These are phyloP conservation scores for Yasuhikotakia modesta DNA, from an alignment of 2,797 vertebrate genomes.

Conservation along the genomic window DNA sequence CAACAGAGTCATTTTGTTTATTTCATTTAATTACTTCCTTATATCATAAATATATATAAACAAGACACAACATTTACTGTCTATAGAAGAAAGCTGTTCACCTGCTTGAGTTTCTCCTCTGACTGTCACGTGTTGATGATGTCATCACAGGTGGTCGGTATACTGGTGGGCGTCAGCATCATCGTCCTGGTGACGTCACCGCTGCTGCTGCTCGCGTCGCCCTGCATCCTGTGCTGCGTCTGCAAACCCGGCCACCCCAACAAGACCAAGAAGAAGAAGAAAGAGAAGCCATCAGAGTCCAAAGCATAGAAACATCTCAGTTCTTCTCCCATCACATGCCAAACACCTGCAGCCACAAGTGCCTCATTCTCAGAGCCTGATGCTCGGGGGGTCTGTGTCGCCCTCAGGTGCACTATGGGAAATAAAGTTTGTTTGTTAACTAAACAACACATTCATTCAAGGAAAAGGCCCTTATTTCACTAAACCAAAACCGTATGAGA, in stretches of 20 bases:
- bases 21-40: too few relatives aligned
- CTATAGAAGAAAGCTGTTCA: slow-evolving; percentile 19
- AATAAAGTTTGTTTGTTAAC: slow-evolving; percentile 52
- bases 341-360: slow-evolving; percentile 80
- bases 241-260: slow-evolving; percentile 89
- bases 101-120: neutral
- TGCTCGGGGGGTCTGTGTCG: slow-evolving; percentile 70
- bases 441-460: slow-evolving; percentile 31
- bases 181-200: slow-evolving; percentile 93
- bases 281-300: slow-evolving; percentile 69
- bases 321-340: slow-evolving; percentile 65
- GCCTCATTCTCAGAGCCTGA: slow-evolving; percentile 86
- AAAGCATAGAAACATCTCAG: slow-evolving; percentile 52
- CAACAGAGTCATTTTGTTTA: too few relatives aligned
- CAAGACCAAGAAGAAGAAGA: slow-evolving; percentile 75
- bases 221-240: slow-evolving; percentile 92
- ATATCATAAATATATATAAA: too few relatives aligned
- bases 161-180: slow-evolving; percentile 90
- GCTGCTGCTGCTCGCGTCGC: slow-evolving; percentile 90
- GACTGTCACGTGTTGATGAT: neutral
- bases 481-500: slow-evolving; percentile 61
- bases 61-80: slow-evolving; percentile 35
- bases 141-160: slow-evolving; percentile 87
- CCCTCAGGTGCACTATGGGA: slow-evolving; percentile 76
- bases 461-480: slow-evolving; percentile 34